Percentiles rank a stretch among this genome's conserved stretches.
These are phyloP conservation scores for Calliopsis andreniformis DNA, from an alignment of 1,140 invertebrate genomes.

Conservation along the genomic window DNA sequence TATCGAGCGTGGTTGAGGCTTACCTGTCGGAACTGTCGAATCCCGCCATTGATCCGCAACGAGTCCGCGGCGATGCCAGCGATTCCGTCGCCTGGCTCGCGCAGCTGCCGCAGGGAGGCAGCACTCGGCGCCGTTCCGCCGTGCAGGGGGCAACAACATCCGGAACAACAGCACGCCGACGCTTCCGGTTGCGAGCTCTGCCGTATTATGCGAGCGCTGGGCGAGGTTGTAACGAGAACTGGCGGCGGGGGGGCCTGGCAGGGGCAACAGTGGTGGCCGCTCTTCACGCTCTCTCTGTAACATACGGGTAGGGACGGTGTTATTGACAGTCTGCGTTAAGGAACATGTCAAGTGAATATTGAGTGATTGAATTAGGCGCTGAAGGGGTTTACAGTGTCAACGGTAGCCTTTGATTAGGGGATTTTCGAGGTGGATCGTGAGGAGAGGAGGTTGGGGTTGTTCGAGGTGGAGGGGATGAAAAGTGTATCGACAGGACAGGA, in stretches of 20 bases:
- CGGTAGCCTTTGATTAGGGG: no score
- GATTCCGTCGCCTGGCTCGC: constrained; percentile 92
- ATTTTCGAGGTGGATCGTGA: no score
- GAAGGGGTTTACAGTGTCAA: no score
- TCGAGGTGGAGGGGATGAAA: no score
- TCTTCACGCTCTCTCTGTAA: constrained; percentile 79
- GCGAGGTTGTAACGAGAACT: constrained; percentile 87
- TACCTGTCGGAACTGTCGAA: constrained; percentile 98
- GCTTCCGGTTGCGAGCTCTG: constrained; percentile 95
- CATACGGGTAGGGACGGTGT: neutral
- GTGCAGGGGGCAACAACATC: constrained; percentile 81
- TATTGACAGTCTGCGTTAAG: constrained; percentile 7
- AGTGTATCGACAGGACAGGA: no score
- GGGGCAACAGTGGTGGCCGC: constrained; percentile 82
- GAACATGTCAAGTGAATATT: no score
- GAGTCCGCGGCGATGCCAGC: constrained; percentile 99
- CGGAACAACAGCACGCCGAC: constrained; percentile 85
- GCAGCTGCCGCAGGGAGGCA: constrained; percentile 90
- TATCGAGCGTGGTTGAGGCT: constrained; percentile 62
- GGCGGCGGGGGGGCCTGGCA: constrained; percentile 85
- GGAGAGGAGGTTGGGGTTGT: no score
- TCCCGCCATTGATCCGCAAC: constrained; percentile 96
- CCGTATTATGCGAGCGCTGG: constrained; percentile 89
- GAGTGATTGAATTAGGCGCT: no score
- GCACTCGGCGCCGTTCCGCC: constrained; percentile 84